These are phyloP conservation scores for Herpetotheres cachinnans DNA, from an alignment of 2,113 vertebrate species.

Conservation along the genomic window DNA sequence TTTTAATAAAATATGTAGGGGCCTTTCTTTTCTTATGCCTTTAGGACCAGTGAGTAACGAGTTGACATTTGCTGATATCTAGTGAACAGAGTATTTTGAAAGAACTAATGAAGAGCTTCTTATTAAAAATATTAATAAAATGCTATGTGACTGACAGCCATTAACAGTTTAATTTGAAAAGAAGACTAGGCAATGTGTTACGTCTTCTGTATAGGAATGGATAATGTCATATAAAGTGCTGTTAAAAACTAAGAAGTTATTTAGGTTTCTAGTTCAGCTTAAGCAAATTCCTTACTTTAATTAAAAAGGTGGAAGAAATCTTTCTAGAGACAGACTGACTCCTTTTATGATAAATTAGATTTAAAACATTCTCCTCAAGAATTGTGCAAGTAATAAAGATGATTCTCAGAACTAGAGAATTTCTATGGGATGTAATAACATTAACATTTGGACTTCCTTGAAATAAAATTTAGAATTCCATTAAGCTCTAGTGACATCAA, in stretches of 20 bases:
- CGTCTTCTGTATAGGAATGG: background rate
- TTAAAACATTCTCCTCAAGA: background rate
- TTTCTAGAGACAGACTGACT: background rate
- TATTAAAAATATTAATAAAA: background rate
- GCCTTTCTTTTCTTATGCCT: background rate
- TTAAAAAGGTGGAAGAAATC: background rate
- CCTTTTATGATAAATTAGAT: background rate
- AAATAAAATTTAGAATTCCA: background rate
- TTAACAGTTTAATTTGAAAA: background rate
- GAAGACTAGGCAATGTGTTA: background rate
- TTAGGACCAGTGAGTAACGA: background rate
- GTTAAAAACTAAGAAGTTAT: background rate
- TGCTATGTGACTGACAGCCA: background rate
- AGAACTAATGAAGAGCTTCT: background rate
- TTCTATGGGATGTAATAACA: background rate
- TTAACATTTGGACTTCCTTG: background rate
- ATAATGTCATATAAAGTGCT: background rate
- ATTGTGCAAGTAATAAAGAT: background rate
- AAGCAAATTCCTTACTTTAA: background rate
- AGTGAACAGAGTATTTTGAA: background rate
- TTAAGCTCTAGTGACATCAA: background rate
- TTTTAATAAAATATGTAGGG: background rate
- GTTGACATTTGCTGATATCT: background rate
- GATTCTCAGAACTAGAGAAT: background rate
- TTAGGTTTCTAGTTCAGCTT: background rate